phyloP scores from a whole-genome alignment of 1,140 invertebrate species.

The Venustaconcha ellipsiformis region DNA sequence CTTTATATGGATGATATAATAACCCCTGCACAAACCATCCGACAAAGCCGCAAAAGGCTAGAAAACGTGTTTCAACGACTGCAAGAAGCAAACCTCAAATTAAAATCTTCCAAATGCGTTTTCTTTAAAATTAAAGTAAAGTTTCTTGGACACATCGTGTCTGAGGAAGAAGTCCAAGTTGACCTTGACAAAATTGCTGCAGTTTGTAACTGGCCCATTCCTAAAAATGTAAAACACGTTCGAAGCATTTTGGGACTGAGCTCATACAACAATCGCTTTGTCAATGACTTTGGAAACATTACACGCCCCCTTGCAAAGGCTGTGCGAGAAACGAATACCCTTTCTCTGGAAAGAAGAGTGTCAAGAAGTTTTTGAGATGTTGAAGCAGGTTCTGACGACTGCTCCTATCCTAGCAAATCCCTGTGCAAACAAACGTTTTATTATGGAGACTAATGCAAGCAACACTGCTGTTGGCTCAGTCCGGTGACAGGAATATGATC shows the following conservation, averaged over 20 bases:
- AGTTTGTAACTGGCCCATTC: neutral
- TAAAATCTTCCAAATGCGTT: slow-evolving; percentile 13
- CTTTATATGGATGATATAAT: slow-evolving; percentile 18
- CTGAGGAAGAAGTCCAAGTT: slow-evolving; percentile 5
- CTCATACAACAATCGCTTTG: neutral
- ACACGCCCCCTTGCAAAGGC: neutral
- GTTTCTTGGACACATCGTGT: slow-evolving; percentile 4
- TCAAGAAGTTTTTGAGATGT: neutral
- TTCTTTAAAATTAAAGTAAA: slow-evolving; percentile 5
- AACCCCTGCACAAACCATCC: neutral
- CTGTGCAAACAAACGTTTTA: slow-evolving; percentile 20
- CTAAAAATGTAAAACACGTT: neutral
- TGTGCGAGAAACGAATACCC: slow-evolving; percentile 2
- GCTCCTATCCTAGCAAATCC: slow-evolving; percentile 31
- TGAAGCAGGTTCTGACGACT: slow-evolving; percentile 5
- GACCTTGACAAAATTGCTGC: slow-evolving; percentile 4
- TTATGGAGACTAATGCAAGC: slow-evolving; percentile 44
- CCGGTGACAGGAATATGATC: slow-evolving; percentile 47
- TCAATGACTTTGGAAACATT: neutral
- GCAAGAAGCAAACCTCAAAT: slow-evolving; percentile 2
- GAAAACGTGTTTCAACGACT: slow-evolving; percentile 5
- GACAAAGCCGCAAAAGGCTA: neutral
- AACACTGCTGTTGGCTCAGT: slow-evolving; percentile 46
- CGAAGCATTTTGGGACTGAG: slow-evolving; percentile 3
- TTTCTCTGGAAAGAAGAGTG: slow-evolving; percentile 3